These are phyloP conservation scores for Eristalis arbustorum DNA, from an alignment of 2,888 invertebrate genomes.

Conservation along the genomic window DNA sequence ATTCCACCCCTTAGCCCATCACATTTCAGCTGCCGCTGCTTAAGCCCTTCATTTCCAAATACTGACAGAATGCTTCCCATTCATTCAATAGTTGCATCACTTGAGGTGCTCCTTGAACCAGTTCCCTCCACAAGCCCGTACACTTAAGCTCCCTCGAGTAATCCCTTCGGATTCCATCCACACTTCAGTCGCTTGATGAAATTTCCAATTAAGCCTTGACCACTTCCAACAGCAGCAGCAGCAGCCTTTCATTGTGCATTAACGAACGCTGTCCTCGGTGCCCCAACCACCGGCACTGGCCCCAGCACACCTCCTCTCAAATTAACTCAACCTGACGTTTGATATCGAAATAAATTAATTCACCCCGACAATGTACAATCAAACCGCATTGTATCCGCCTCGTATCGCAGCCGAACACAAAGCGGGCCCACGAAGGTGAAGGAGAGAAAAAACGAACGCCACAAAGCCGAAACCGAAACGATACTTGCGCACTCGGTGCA, in stretches of 20 bases:
- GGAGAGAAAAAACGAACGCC: neutral
- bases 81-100: neutral
- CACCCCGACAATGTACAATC: constrained; percentile 58
- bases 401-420: neutral
- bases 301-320: constrained; percentile 25
- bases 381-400: constrained; percentile 30
- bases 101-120: neutral
- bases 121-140: neutral
- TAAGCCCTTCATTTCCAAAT: neutral
- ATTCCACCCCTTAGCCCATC: no score
- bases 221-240: constrained; percentile 17
- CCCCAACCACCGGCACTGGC: neutral
- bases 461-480: neutral
- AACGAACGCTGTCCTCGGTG: constrained; percentile 54
- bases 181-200: constrained; percentile 4
- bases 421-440: neutral
- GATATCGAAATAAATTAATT: constrained; percentile 63
- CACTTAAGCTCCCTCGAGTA: neutral
- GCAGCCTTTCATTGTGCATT: constrained; percentile 36
- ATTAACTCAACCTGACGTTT: constrained; percentile 51
- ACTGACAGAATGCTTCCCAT: neutral
- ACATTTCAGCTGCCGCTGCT: no score
- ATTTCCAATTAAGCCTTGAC: constrained; percentile 41
- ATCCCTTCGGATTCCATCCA: neutral
- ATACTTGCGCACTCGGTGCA: constrained; percentile 16